A percentile compares a stretch with the other conserved stretches of the same genome.
These are phyloP conservation scores for Hydropotes inermis DNA, from an alignment of 2,113 vertebrate genomes.

Conservation along the genomic window DNA sequence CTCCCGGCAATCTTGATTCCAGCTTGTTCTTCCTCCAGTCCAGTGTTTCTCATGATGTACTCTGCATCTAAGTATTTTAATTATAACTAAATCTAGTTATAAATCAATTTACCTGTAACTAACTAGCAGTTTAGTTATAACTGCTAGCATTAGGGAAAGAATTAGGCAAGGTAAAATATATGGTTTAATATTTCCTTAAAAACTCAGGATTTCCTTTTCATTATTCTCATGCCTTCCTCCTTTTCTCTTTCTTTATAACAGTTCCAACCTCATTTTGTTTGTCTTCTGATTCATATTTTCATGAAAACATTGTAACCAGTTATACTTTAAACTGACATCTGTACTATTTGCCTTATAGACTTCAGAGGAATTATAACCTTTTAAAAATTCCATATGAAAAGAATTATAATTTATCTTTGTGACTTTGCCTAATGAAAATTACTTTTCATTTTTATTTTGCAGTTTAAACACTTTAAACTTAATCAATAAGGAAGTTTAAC, in stretches of 20 bases:
- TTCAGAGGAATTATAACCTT: neutral
- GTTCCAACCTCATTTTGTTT: conserved; percentile 1
- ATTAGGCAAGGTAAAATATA: conserved; percentile 27
- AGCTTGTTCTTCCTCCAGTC: neutral
- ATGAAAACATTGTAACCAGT: neutral
- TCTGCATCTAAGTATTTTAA: neutral
- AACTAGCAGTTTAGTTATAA: neutral
- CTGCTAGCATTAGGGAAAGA: neutral
- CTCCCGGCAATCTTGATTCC: neutral
- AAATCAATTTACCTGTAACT: neutral
- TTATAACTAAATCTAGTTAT: neutral
- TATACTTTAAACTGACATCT: neutral
- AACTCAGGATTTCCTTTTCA: neutral
- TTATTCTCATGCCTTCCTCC: neutral
- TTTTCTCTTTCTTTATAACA: neutral
- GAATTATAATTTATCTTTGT: neutral
- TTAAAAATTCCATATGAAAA: neutral
- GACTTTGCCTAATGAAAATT: neutral
- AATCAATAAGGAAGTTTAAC: neutral
- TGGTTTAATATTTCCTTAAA: neutral
- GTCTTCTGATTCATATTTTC: neutral
- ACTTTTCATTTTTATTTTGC: neutral
- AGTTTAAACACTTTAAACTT: neutral
- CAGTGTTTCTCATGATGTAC: neutral
- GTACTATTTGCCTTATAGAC: neutral